phyloP scores from a whole-genome alignment of 2,888 invertebrate species.

The Drosophila tanythrix region DNA sequence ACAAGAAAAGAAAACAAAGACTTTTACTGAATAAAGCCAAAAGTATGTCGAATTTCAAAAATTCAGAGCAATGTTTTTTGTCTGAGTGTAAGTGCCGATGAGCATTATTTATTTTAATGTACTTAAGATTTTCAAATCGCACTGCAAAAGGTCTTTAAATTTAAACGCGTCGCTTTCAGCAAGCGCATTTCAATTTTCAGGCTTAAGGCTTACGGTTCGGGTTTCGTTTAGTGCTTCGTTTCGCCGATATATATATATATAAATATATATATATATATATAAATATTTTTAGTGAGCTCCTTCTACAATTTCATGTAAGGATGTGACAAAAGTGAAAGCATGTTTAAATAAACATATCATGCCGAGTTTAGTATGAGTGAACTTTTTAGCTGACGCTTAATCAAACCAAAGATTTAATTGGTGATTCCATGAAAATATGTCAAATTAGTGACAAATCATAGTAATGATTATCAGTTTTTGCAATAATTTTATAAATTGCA shows the following conservation, averaged over 20 bases:
- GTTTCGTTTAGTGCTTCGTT: neutral
- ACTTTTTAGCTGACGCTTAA: neutral
- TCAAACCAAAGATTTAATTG: neutral
- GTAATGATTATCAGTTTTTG: constrained; percentile 21
- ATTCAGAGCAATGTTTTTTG: neutral
- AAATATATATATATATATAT: neutral
- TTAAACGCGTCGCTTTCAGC: constrained; percentile 32
- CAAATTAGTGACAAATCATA: constrained; percentile 6
- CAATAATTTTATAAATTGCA: constrained; percentile 25
- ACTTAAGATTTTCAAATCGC: constrained; percentile 32
- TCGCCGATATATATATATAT: neutral
- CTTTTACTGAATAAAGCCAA: neutral
- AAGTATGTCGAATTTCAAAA: neutral
- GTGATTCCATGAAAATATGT: constrained; percentile 19
- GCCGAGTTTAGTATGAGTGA: neutral
- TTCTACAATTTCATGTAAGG: constrained; percentile 30
- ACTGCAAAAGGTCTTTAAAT: constrained; percentile 65
- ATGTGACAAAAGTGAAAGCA: constrained; percentile 11
- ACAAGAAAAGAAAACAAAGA: neutral
- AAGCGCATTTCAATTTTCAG: constrained; percentile 51
- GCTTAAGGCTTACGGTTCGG: constrained; percentile 30
- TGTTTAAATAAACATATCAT: neutral
- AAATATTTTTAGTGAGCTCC: neutral
- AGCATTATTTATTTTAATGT: constrained; percentile 49
- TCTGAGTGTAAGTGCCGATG: constrained; percentile 19